A percentile compares a stretch with the other conserved stretches of the same genome.
Evolutionary conservation across 2,797 vertebrate species (phyloP).

Genomic region (Arctocebus calabarensis): DNA sequence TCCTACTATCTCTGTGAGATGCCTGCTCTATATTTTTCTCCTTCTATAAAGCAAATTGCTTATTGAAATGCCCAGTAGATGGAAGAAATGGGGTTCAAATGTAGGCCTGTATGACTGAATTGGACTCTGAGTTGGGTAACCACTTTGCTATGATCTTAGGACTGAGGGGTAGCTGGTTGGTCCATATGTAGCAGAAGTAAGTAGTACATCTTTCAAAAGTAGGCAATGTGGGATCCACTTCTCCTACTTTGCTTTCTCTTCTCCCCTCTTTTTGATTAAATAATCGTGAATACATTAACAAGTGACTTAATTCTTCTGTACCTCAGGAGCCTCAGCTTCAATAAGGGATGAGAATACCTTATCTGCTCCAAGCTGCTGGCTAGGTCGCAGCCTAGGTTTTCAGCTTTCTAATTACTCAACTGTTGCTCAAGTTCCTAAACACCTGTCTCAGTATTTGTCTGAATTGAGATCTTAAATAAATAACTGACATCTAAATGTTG

Average conservation of each 20-base stretch:
- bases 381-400: background rate
- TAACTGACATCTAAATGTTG: constrained; percentile 63
- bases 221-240: background rate
- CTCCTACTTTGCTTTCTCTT: background rate
- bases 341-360: background rate
- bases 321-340: background rate
- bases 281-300: background rate
- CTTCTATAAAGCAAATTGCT: constrained; percentile 9
- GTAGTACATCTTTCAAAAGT: background rate
- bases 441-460: constrained; percentile 60
- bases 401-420: constrained; percentile 44
- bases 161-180: background rate
- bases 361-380: background rate
- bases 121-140: background rate
- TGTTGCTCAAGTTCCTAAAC: constrained; percentile 58
- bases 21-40: background rate
- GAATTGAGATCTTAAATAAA: constrained; percentile 73
- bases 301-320: background rate
- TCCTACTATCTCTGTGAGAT: background rate
- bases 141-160: background rate
- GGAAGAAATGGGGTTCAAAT: constrained; percentile 14
- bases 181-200: background rate
- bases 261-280: background rate
- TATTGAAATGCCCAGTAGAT: background rate
- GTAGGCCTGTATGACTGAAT: background rate